Conservation (phyloP, 2,888 invertebrate genomes). For the Ichneumoninae sp. region DNA sequence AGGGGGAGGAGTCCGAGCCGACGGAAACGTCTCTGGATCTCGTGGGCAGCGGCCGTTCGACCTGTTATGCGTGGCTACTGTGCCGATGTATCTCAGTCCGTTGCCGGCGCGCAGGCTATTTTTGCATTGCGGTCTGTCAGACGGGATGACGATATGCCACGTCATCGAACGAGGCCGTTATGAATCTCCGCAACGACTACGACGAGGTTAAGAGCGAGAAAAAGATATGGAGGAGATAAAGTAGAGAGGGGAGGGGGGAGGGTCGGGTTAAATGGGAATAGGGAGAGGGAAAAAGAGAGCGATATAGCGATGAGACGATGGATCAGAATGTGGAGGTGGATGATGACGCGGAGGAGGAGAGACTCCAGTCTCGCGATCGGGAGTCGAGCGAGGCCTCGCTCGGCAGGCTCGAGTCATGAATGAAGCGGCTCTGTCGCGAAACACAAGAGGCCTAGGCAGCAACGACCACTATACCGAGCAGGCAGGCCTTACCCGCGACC, state of each 20-base stretch:
- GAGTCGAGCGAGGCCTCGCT: conserved; percentile 50
- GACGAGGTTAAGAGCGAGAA: conserved; percentile 32
- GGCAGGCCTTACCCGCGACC: conserved; percentile 73
- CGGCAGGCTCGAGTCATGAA: conserved; percentile 68
- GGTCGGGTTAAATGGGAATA: conserved; percentile 59
- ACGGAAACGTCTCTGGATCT: conserved; percentile 16
- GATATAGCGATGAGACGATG: conserved; percentile 75
- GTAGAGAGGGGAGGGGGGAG: conserved; percentile 36
- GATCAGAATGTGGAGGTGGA: conserved; percentile 85
- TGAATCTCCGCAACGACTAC: conserved; percentile 69
- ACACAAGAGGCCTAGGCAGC: conserved; percentile 65
- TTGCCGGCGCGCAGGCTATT: conserved; percentile 64
- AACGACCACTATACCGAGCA: conserved; percentile 21
- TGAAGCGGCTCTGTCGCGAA: conserved; percentile 67
- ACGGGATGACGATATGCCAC: conserved; percentile 74
- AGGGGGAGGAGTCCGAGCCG: conserved; percentile 65
- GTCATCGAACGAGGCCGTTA: conserved; percentile 76
- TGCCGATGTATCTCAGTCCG: conserved; percentile 27
- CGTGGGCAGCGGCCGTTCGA: conserved; percentile 27
- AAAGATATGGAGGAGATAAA: conserved; percentile 19
- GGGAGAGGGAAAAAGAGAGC: conserved; percentile 58
- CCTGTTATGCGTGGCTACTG: conserved; percentile 18
- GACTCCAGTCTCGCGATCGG: conserved; percentile 59
- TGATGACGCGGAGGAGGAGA: conserved; percentile 73
- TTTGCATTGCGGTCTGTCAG: conserved; percentile 71